A percentile compares a stretch with the other conserved stretches of the same genome.
Evolutionary conservation across 2,113 vertebrate genomes (phyloP).

Genomic region (Labeo rohita): DNA sequence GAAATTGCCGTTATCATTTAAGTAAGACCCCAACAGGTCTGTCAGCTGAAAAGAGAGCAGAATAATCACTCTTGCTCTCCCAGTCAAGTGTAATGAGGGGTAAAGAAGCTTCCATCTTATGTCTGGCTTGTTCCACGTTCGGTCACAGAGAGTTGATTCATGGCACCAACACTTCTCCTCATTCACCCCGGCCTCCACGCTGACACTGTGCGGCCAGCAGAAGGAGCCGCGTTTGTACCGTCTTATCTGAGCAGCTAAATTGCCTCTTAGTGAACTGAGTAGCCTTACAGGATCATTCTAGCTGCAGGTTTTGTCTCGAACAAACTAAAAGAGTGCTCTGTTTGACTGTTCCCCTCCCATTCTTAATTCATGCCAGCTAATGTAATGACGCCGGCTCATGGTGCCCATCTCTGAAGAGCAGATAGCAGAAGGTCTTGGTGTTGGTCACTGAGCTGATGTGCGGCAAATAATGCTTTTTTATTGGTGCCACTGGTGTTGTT

Average conservation of each 20-base stretch:
- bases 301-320: constrained; percentile 59
- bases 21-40: not conserved
- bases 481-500: constrained; percentile 18
- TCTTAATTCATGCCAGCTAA: constrained; percentile 77
- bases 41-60: not conserved
- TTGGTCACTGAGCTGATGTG: constrained; percentile 74
- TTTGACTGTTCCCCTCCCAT: constrained; percentile 63
- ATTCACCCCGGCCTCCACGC: constrained; percentile 52
- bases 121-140: constrained; percentile 34
- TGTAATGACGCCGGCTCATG: constrained; percentile 68
- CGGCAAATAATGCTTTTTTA: constrained; percentile 47
- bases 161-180: constrained; percentile 63
- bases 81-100: constrained; percentile 53
- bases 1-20: not conserved
- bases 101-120: constrained; percentile 57
- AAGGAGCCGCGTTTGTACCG: constrained; percentile 58
- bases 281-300: constrained; percentile 60
- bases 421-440: constrained; percentile 73
- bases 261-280: constrained; percentile 66
- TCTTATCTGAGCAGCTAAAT: constrained; percentile 72
- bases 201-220: constrained; percentile 45
- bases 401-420: constrained; percentile 63
- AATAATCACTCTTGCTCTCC: constrained; percentile 34
- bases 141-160: constrained; percentile 70
- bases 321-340: constrained; percentile 71